These are phyloP conservation scores for Dichetophora obliterata DNA, from an alignment of 2,888 invertebrate genomes.

Conservation along the genomic window DNA sequence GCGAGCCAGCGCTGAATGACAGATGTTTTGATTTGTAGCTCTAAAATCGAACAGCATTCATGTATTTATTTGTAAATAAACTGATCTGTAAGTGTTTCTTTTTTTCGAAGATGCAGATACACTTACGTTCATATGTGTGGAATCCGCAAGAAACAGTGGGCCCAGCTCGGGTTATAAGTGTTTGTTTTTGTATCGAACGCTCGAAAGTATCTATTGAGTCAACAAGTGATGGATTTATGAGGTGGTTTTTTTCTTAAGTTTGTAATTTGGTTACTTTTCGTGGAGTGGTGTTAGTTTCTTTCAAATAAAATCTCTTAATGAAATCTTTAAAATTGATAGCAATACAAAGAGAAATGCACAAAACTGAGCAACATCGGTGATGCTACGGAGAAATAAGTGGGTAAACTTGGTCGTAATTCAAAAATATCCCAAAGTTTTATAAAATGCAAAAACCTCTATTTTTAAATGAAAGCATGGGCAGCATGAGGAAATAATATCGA, in stretches of 20 bases:
- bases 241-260: slow-evolving; percentile 3
- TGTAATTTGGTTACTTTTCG: background rate
- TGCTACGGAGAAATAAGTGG: too few relatives aligned
- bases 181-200: background rate
- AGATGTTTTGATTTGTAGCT: slow-evolving; percentile 63
- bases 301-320: background rate
- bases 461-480: too few relatives aligned
- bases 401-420: too few relatives aligned
- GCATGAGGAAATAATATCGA: too few relatives aligned
- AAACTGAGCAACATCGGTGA: background rate
- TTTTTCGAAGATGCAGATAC: slow-evolving; percentile 28
- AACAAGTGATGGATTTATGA: slow-evolving; percentile 66
- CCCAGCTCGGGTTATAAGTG: background rate
- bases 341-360: background rate
- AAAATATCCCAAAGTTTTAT: too few relatives aligned
- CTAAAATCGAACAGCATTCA: slow-evolving; percentile 4
- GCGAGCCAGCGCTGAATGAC: slow-evolving; percentile 57
- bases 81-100: slow-evolving; percentile 17
- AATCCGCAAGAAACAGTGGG: slow-evolving; percentile 22
- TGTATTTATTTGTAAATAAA: slow-evolving; percentile 27
- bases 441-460: too few relatives aligned
- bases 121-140: slow-evolving; percentile 8
- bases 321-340: background rate
- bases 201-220: slow-evolving; percentile 49
- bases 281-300: background rate